A percentile compares a stretch with the other conserved stretches of the same genome.
These are phyloP conservation scores for Vanessa atalanta DNA, from an alignment of 1,140 invertebrate genomes.

Conservation along the genomic window DNA sequence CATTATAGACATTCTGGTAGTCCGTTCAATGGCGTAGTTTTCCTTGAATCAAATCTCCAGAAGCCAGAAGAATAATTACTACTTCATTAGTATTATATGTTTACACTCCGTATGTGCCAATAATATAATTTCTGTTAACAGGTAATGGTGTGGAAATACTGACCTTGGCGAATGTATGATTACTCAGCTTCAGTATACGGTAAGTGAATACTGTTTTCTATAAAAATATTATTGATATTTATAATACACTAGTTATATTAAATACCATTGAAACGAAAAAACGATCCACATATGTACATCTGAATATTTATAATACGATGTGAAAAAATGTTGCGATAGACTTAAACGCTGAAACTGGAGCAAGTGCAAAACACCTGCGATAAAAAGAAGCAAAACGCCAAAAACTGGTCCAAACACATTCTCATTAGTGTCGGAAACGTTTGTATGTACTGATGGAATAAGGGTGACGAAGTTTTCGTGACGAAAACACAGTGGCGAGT, in stretches of 20 bases:
- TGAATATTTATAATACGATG: background rate
- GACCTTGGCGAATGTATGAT: conserved; percentile 58
- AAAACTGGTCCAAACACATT: conserved; percentile 32
- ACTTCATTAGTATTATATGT: background rate
- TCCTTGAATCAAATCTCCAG: background rate
- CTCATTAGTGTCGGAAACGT: conserved; percentile 14
- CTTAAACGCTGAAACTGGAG: conserved; percentile 28
- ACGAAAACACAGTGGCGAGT: background rate
- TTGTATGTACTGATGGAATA: conserved; percentile 13
- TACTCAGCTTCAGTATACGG: conserved; percentile 55
- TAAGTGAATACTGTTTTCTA: conserved; percentile 50
- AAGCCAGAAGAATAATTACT: conserved; percentile 3
- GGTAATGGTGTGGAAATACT: conserved; percentile 64
- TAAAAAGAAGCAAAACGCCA: conserved; percentile 18
- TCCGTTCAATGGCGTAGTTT: conserved; percentile 13
- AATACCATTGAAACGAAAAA: background rate
- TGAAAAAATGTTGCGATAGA: too few relatives aligned
- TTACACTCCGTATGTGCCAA: background rate
- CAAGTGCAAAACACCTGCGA: conserved; percentile 25
- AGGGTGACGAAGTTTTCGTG: conserved; percentile 4
- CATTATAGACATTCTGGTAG: conserved; percentile 8
- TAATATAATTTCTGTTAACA: conserved; percentile 46
- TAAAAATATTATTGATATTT: background rate
- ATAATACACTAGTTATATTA: too few relatives aligned
- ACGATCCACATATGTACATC: background rate